Conservation (phyloP, 2,888 invertebrate species). For the Formica aserva region DNA sequence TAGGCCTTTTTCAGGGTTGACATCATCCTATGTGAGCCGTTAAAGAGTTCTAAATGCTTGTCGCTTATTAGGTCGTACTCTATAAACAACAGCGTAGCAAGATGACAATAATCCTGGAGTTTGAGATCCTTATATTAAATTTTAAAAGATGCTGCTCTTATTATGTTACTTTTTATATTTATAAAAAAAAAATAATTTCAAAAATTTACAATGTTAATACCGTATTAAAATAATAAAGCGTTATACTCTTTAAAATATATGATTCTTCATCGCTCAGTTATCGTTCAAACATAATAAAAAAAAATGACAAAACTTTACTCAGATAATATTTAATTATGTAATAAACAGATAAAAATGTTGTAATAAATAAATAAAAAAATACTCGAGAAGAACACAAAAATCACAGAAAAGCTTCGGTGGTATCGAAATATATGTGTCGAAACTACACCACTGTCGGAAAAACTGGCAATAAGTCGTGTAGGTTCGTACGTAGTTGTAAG, state of each 20-base stretch:
- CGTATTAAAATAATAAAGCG: background rate
- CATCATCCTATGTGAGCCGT: conserved; percentile 31
- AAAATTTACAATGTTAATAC: background rate
- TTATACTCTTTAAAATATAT: background rate
- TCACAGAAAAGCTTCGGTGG: background rate
- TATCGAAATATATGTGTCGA: background rate
- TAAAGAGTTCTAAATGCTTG: conserved; percentile 66
- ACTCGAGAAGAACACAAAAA: background rate
- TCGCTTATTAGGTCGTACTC: background rate
- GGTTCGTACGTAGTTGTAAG: background rate
- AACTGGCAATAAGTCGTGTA: conserved; percentile 58
- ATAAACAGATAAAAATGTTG: background rate
- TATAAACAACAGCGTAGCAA: conserved; percentile 2
- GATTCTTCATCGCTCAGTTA: background rate
- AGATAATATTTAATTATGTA: background rate
- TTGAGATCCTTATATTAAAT: background rate
- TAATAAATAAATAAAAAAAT: background rate
- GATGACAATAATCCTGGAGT: background rate
- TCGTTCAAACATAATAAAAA: background rate
- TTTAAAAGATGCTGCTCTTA: background rate
- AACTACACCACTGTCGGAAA: conserved; percentile 7
- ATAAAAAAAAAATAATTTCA: background rate
- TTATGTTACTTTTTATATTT: background rate
- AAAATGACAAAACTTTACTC: background rate
- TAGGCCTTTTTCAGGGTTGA: conserved; percentile 27